Evolutionary conservation across 2,888 invertebrate species (phyloP), one percentile per base, ranked within the genome.

Genomic region (Scrobipalpa costella): DNA sequence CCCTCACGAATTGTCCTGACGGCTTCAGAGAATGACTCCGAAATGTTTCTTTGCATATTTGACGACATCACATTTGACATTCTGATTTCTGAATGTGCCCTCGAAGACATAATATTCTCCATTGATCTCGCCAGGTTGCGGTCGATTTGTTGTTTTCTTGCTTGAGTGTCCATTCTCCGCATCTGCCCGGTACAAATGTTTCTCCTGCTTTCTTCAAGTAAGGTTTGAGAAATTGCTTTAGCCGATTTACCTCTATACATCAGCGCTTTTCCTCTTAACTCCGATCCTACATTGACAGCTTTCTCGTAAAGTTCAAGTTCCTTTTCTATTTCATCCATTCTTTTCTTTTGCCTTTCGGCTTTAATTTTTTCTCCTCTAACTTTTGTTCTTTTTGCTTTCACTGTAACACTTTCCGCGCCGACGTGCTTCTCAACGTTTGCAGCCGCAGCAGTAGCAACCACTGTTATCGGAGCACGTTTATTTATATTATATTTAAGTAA

Each of bases 161-260:
- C 74, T 36, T 72, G 92, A 69, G 80, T 69, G 62, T 84, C 77
- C 65, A 85, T 72, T 68, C 74, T 80, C 15, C 77, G 77, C 7
- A 73, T 83, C 82, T 79, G 86, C 7, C 78, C 80, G 62, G 84
- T 86, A 0, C 89, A 86, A 44, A 94, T 90, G 77, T 93, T 93
- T 68, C 84, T 88, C 62, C 92, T 79, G 40, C 92, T 94, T 71
- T 94, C 93, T 47, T 93, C 91, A 52, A 95, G 81, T 50, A 95
- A 84, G 13, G 94, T 93, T 67, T 93, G 92, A 69, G 94, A 95
- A 66, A 96, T 96, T 57, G 94, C 94, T 76, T 92, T 94, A 7
- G 96, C 96, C 2, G 96, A 96, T 90, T 95, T 96, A 60, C 95
- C 96, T 73, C 94, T 93, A 57, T 95, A 93, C 81, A 93, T 84